A percentile compares a stretch with the other conserved stretches of the same genome.
Conservation (phyloP, 2,888 invertebrate species). For the Cyrtodaria siliqua region DNA sequence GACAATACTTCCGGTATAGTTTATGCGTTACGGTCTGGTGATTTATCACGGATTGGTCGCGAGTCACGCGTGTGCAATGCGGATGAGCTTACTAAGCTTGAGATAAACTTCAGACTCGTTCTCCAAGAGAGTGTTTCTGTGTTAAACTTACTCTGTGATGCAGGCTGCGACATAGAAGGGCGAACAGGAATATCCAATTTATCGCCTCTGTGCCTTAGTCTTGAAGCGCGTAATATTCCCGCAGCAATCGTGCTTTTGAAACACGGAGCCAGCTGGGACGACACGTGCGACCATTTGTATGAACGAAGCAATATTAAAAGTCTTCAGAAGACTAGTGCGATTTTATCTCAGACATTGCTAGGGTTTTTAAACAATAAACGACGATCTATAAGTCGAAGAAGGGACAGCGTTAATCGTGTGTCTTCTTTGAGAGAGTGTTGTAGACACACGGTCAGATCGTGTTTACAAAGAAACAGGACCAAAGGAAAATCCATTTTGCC, state of each 20-base stretch:
- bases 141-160: constrained; percentile 8
- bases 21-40: constrained; percentile 20
- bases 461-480: neutral
- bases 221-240: constrained; percentile 29
- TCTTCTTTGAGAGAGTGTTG: constrained; percentile 21
- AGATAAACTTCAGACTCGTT: neutral
- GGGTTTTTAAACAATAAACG: constrained; percentile 11
- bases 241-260: constrained; percentile 36
- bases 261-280: constrained; percentile 37
- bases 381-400: neutral
- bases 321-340: neutral
- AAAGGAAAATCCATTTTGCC: constrained; percentile 23
- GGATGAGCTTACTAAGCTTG: neutral
- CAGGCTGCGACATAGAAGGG: neutral
- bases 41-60: constrained; percentile 5
- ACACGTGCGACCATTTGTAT: constrained; percentile 7
- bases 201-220: constrained; percentile 11
- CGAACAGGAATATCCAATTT: neutral
- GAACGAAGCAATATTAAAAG: constrained; percentile 9
- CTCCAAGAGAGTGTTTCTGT: constrained; percentile 20
- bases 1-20: constrained; percentile 1
- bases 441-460: constrained; percentile 25
- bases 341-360: neutral
- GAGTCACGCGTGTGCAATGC: neutral
- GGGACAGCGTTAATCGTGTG: neutral